A percentile compares a stretch with the other conserved stretches of the same genome.
Conservation (phyloP, 2,797 vertebrate genomes). For the Tokudaia tokunoshimensis region DNA sequence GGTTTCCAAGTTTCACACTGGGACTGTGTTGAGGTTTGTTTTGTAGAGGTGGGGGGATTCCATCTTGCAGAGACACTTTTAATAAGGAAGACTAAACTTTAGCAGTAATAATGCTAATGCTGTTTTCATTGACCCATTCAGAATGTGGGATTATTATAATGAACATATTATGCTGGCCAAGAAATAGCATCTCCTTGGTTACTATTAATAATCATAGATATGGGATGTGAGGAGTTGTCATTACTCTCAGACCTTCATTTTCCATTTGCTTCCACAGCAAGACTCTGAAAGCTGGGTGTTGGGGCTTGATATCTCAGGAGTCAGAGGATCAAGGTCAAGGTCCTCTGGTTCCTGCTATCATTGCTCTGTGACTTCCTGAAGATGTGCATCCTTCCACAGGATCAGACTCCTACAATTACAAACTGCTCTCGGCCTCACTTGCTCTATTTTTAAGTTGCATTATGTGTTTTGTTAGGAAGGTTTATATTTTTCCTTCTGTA, state of each 20-base stretch:
- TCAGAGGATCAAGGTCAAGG: background rate
- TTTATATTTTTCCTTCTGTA: background rate
- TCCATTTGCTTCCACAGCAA: background rate
- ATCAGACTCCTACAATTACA: background rate
- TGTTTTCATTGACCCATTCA: background rate
- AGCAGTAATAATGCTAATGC: background rate
- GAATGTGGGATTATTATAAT: background rate
- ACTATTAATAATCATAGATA: background rate
- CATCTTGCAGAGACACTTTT: background rate
- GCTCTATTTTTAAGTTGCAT: background rate
- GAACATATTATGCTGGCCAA: background rate
- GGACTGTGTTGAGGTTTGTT: slow-evolving; percentile 51
- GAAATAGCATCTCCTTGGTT: background rate
- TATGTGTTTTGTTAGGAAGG: background rate
- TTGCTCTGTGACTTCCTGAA: background rate
- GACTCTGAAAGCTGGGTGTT: background rate
- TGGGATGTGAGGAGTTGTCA: background rate
- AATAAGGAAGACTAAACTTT: background rate
- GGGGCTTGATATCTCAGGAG: background rate
- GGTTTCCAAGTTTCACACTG: slow-evolving; percentile 25
- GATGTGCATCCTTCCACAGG: background rate
- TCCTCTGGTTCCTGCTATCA: accelerated
- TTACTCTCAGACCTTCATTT: background rate
- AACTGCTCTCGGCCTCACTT: background rate
- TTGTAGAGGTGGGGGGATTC: slow-evolving; percentile 2